These are phyloP conservation scores for Amphimallon solstitiale DNA, from an alignment of 2,888 invertebrate genomes.

Conservation along the genomic window DNA sequence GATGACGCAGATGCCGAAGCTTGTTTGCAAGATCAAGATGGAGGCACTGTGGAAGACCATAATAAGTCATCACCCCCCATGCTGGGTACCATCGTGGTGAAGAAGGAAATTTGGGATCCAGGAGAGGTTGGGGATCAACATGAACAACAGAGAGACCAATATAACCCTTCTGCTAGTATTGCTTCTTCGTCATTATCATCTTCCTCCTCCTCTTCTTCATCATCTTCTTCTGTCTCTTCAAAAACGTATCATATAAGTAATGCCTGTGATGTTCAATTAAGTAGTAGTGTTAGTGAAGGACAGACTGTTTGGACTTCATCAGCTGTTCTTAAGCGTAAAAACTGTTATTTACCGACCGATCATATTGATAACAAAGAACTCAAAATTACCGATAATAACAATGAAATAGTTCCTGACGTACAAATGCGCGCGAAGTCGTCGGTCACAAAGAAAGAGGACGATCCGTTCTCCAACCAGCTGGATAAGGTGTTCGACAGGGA, in stretches of 20 bases:
- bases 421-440: constrained; percentile 65
- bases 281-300: constrained; percentile 54
- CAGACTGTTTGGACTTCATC: constrained; percentile 65
- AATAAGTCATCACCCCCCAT: constrained; percentile 51
- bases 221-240: constrained; percentile 22
- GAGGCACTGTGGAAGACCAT: constrained; percentile 34
- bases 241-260: constrained; percentile 55
- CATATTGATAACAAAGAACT: constrained; percentile 26
- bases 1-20: constrained; percentile 51
- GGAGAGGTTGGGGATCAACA: constrained; percentile 64
- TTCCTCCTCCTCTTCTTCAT: constrained; percentile 14
- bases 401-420: constrained; percentile 56
- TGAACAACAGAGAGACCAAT: background rate
- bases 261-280: constrained; percentile 61
- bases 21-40: constrained; percentile 44
- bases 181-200: background rate
- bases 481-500: constrained; percentile 79
- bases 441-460: constrained; percentile 66
- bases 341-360: constrained; percentile 48
- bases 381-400: constrained; percentile 54
- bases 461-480: constrained; percentile 76
- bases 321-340: constrained; percentile 54
- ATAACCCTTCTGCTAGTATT: background rate
- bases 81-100: constrained; percentile 60
- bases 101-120: constrained; percentile 76